phyloP scores from a whole-genome alignment of 2,888 invertebrate genomes.

The Ischnura elegans region DNA sequence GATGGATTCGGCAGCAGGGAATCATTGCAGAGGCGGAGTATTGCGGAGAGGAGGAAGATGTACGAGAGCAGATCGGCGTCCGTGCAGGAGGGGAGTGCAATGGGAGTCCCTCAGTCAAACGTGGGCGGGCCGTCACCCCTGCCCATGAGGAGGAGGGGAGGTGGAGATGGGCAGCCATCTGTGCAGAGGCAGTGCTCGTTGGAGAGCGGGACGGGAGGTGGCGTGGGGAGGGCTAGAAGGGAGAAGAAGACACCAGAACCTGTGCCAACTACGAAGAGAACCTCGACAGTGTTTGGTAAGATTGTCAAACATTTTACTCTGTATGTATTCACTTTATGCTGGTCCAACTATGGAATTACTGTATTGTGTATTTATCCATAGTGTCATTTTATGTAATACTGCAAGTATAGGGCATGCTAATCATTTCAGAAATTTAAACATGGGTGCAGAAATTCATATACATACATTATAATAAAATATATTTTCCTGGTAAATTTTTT shows the following conservation, averaged over 20 bases:
- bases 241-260: conserved; percentile 72
- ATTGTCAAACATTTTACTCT: too few species aligned
- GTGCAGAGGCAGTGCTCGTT: conserved; percentile 63
- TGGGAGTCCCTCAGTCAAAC: conserved; percentile 81
- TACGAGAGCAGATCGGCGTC: conserved; percentile 89
- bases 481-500: too few species aligned
- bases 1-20: conserved; percentile 71
- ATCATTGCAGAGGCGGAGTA: conserved; percentile 78
- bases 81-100: conserved; percentile 81
- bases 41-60: conserved; percentile 87
- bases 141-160: conserved; percentile 79
- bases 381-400: too few species aligned
- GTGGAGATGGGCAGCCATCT: conserved; percentile 71
- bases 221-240: conserved; percentile 62
- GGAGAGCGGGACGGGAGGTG: conserved; percentile 27
- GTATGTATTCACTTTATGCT: too few species aligned
- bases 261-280: conserved; percentile 87
- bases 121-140: conserved; percentile 82
- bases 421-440: too few species aligned
- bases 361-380: conserved; percentile 69
- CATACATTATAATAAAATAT: too few species aligned
- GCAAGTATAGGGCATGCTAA: too few species aligned
- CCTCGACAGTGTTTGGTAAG: conserved; percentile 91
- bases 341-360: too few species aligned
- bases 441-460: too few species aligned